Evolutionary conservation across 2,888 invertebrate genomes (phyloP).

Genomic region (Pachymerium ferrugineum): DNA sequence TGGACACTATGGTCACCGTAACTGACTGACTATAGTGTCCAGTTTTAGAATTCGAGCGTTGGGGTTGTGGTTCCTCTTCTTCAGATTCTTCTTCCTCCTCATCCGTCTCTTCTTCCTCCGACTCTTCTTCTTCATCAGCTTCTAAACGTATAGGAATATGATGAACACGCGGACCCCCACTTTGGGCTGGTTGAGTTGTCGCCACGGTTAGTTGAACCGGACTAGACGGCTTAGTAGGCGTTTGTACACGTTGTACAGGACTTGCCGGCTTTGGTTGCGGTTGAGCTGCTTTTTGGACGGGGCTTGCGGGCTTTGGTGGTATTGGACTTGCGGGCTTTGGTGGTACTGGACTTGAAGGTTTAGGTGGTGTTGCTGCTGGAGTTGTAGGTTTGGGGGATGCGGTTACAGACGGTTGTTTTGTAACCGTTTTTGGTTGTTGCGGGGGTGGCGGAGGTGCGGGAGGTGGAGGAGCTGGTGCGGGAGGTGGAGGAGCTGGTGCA

Average conservation of each 20-base stretch:
- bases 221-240: background rate
- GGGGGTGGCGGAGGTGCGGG: background rate
- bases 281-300: background rate
- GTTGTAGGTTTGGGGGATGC: background rate
- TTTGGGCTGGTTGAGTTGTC: background rate
- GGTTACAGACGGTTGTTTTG: background rate
- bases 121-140: conserved; percentile 10
- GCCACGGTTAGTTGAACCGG: background rate
- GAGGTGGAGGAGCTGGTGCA: background rate
- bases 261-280: background rate
- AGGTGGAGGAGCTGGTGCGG: background rate
- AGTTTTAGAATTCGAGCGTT: background rate
- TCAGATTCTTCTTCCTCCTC: background rate
- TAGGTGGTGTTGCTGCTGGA: background rate
- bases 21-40: background rate
- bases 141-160: background rate
- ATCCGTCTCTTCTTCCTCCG: background rate
- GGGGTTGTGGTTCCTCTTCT: background rate
- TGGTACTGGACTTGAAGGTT: background rate
- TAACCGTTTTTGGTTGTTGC: background rate
- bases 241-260: background rate
- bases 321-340: too few species aligned
- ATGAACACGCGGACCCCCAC: background rate
- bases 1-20: background rate
- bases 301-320: background rate